phyloP scores from a whole-genome alignment of 2,888 invertebrate genomes.

The Philhelius pedissequus region DNA sequence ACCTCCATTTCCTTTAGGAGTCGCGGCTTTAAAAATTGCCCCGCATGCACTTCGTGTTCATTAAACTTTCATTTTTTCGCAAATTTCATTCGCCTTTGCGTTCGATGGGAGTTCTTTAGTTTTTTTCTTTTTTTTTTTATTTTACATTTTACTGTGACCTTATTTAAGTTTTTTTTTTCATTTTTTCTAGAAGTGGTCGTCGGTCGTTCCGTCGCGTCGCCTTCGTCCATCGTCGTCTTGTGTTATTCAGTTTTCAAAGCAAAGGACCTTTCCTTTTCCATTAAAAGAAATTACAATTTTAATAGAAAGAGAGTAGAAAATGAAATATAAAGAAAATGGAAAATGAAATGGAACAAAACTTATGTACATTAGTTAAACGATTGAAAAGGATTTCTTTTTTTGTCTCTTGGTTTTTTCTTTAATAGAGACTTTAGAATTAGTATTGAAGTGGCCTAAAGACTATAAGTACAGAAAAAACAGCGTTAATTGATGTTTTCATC shows the following conservation, averaged over 20 bases:
- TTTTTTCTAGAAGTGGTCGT: background rate
- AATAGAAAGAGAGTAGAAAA: conserved; percentile 4
- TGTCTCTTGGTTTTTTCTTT: background rate
- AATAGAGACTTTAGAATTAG: conserved; percentile 29
- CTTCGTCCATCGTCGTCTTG: background rate
- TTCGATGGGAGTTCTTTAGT: background rate
- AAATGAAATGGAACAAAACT: background rate
- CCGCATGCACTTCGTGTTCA: conserved; percentile 58
- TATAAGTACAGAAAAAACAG: conserved; percentile 2
- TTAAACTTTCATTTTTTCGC: conserved; percentile 56
- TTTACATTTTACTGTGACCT: conserved; percentile 10
- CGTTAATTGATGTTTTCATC: conserved; percentile 45
- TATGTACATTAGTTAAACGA: background rate
- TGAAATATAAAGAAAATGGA: background rate
- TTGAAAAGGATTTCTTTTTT: background rate
- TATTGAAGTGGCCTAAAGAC: conserved; percentile 38
- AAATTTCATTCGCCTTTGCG: conserved; percentile 32
- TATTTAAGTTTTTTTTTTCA: background rate
- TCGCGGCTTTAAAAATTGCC: background rate
- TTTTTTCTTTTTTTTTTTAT: background rate
- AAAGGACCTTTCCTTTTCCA: background rate
- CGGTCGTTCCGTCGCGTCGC: too few relatives aligned
- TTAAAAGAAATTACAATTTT: conserved; percentile 15
- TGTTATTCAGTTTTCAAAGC: background rate
- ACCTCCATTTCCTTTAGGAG: background rate